phyloP scores from a whole-genome alignment of 1,140 invertebrate genomes.

The Harlomillsia oculata region DNA sequence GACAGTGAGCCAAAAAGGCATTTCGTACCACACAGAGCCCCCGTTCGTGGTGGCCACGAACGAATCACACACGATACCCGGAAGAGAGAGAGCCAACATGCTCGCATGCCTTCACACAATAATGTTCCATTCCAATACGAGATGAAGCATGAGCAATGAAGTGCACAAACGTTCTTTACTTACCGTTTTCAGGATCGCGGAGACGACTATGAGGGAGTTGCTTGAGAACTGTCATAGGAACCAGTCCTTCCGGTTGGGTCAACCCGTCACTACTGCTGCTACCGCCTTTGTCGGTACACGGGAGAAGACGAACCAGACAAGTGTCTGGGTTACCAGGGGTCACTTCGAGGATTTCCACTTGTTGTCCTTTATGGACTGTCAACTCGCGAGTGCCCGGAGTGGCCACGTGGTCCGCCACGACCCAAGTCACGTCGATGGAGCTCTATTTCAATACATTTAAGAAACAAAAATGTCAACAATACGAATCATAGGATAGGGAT shows the following conservation, averaged over 20 bases:
- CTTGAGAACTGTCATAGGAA: constrained; percentile 70
- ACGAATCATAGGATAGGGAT: too few species aligned
- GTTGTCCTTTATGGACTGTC: constrained; percentile 72
- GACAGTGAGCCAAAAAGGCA: too few species aligned
- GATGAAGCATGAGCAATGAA: background rate
- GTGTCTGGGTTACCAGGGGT: constrained; percentile 41
- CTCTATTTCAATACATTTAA: constrained; percentile 23
- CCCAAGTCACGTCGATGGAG: constrained; percentile 70
- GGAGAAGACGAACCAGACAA: constrained; percentile 46
- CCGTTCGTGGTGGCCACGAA: too few species aligned
- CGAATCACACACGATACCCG: too few species aligned
- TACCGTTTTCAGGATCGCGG: constrained; percentile 36
- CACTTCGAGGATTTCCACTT: constrained; percentile 80
- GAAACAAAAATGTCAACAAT: constrained; percentile 4
- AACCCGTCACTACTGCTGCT: constrained; percentile 45
- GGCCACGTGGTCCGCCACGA: constrained; percentile 68
- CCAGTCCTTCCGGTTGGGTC: constrained; percentile 61
- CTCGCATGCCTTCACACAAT: background rate
- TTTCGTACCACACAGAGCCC: too few species aligned
- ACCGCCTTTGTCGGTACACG: too few species aligned
- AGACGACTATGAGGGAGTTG: constrained; percentile 52
- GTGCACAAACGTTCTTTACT: too few species aligned
- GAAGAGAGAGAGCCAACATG: too few species aligned
- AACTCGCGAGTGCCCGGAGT: constrained; percentile 58
- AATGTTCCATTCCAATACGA: background rate